A percentile compares a stretch with the other conserved stretches of the same genome.
Conservation (phyloP, 2,113 vertebrate species). For the Nicator chloris region DNA sequence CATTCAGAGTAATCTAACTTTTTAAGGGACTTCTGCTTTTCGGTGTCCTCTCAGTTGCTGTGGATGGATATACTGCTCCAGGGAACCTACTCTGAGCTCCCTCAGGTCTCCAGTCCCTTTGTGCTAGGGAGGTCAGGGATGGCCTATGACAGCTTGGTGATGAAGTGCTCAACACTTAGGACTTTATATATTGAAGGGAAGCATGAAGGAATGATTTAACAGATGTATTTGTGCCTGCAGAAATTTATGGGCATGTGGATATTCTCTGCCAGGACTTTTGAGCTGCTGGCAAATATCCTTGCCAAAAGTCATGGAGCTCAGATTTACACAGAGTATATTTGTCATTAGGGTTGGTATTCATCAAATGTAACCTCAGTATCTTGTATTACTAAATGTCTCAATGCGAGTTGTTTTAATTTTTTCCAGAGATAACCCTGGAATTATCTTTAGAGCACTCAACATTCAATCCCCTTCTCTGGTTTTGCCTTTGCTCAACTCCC, state of each 20-base stretch:
- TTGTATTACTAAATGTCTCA: constrained; percentile 55
- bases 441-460: constrained; percentile 35
- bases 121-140: neutral
- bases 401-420: constrained; percentile 6
- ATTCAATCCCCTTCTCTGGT: neutral
- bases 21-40: neutral
- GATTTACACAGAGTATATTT: constrained; percentile 55
- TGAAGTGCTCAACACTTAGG: neutral
- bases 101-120: neutral
- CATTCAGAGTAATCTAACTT: neutral
- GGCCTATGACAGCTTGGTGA: neutral
- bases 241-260: constrained; percentile 23
- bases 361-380: constrained; percentile 61
- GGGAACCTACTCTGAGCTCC: neutral
- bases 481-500: constrained; percentile 21
- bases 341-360: constrained; percentile 62
- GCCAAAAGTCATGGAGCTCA: constrained; percentile 53
- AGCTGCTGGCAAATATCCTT: constrained; percentile 43
- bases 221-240: constrained; percentile 41
- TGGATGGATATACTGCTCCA: neutral
- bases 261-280: constrained; percentile 27
- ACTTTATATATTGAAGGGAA: neutral
- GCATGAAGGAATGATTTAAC: neutral
- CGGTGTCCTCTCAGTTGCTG: neutral
- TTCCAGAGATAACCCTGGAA: constrained; percentile 32